phyloP scores from a whole-genome alignment of 2,888 invertebrate species.

The Agelastica alni region DNA sequence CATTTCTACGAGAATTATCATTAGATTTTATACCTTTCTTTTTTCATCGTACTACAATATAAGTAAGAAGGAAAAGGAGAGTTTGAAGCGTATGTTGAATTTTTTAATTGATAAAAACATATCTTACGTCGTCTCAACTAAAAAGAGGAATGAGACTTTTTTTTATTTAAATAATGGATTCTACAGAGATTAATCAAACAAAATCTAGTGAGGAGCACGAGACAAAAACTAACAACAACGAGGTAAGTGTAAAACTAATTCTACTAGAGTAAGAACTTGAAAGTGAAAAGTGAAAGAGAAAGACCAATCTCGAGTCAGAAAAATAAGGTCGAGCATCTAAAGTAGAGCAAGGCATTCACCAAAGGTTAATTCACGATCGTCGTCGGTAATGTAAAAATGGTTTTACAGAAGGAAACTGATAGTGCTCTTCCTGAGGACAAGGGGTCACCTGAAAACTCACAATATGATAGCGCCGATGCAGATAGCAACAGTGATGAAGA shows the following conservation, averaged over 20 bases:
- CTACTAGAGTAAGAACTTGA: constrained; percentile 2
- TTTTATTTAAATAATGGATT: constrained; percentile 18
- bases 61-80: too few species aligned
- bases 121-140: constrained; percentile 9
- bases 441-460: constrained; percentile 48
- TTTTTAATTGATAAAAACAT: too few species aligned
- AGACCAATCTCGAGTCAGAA: constrained; percentile 22
- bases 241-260: constrained; percentile 21
- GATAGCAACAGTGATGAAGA: constrained; percentile 46
- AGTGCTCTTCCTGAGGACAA: constrained; percentile 38
- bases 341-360: constrained; percentile 47
- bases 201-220: background rate
- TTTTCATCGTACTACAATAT: too few species aligned
- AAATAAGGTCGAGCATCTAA: constrained; percentile 51
- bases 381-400: constrained; percentile 33
- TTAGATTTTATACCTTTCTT: too few species aligned
- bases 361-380: constrained; percentile 9
- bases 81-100: too few species aligned
- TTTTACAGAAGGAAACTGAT: constrained; percentile 46
- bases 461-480: constrained; percentile 53
- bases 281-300: constrained; percentile 39
- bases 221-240: background rate
- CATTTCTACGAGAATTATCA: too few species aligned
- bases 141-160: constrained; percentile 2
- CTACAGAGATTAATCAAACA: background rate